Percentiles rank a stretch among this genome's conserved stretches.
Conservation (phyloP, 2,888 invertebrate genomes). For the Megamerina dolium region DNA sequence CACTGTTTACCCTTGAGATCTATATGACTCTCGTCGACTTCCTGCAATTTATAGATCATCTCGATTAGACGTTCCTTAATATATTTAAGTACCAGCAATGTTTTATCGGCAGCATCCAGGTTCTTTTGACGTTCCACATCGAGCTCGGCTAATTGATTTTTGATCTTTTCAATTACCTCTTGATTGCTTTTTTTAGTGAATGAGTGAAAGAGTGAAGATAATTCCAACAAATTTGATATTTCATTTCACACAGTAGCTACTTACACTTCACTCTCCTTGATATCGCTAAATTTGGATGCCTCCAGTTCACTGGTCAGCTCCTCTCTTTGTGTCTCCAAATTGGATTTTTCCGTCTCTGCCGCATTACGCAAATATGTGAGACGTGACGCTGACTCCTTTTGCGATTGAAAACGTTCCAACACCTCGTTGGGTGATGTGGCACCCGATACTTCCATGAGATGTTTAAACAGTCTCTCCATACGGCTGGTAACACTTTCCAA, state of each 20-base stretch:
- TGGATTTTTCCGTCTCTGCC: slow-evolving; percentile 68
- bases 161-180: slow-evolving; percentile 62
- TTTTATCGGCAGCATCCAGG: slow-evolving; percentile 41
- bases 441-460: slow-evolving; percentile 70
- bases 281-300: slow-evolving; percentile 71
- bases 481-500: slow-evolving; percentile 38
- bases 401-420: slow-evolving; percentile 64
- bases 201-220: no score
- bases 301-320: slow-evolving; percentile 64
- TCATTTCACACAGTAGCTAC: slow-evolving; percentile 25
- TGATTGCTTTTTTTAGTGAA: slow-evolving; percentile 59
- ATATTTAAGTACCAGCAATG: slow-evolving; percentile 38
- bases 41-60: slow-evolving; percentile 48
- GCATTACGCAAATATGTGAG: slow-evolving; percentile 64
- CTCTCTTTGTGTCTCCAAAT: slow-evolving; percentile 62
- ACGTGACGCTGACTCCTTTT: slow-evolving; percentile 66
- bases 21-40: slow-evolving; percentile 44
- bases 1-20: slow-evolving; percentile 32
- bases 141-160: slow-evolving; percentile 55
- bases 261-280: slow-evolving; percentile 75
- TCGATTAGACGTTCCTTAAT: slow-evolving; percentile 46
- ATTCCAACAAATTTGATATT: background rate
- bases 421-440: slow-evolving; percentile 71
- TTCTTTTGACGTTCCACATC: slow-evolving; percentile 47
- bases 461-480: slow-evolving; percentile 65